phyloP scores from a whole-genome alignment of 2,888 invertebrate species.

The Scaptomyza flava region DNA sequence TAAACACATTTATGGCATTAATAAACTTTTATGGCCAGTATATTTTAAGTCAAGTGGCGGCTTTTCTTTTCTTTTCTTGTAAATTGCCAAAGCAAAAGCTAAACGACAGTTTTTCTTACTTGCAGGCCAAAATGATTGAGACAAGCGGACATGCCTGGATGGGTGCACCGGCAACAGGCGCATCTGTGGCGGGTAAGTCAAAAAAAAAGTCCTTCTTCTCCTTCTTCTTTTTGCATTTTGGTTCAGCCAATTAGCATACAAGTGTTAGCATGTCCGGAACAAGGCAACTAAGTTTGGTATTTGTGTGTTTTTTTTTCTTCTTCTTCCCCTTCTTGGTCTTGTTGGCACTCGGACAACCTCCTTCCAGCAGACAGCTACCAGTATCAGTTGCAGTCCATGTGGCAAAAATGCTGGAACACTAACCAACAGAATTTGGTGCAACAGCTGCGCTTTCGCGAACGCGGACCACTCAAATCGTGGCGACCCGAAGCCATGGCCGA shows the following conservation, averaged over 20 bases:
- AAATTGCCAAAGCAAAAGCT: constrained; percentile 17
- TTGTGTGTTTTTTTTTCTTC: constrained; percentile 13
- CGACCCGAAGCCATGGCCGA: constrained; percentile 97
- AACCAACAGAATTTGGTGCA: constrained; percentile 95
- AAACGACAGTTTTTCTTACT: constrained; percentile 49
- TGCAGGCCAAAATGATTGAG: constrained; percentile 83
- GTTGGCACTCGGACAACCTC: constrained; percentile 5
- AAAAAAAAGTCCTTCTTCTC: constrained; percentile 6
- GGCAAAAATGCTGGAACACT: constrained; percentile 98
- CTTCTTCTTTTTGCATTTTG: constrained; percentile 1
- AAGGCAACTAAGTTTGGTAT: constrained; percentile 43
- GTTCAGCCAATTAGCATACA: constrained; percentile 38
- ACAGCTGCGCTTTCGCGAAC: constrained; percentile 95
- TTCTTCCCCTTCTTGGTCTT: not conserved
- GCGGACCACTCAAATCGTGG: constrained; percentile 97
- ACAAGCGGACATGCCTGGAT: constrained; percentile 83
- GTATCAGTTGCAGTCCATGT: constrained; percentile 97
- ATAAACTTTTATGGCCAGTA: constrained; percentile 78
- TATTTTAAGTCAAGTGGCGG: constrained; percentile 43
- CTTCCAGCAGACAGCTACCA: constrained; percentile 93
- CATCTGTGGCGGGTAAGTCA: constrained; percentile 83
- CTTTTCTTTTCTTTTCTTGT: not conserved
- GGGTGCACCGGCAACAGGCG: constrained; percentile 82
- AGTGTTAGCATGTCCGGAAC: constrained; percentile 14
- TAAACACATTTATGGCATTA: constrained; percentile 74